Conservation (phyloP, 2,113 vertebrate genomes). For the Neolamprologus falcicula region DNA sequence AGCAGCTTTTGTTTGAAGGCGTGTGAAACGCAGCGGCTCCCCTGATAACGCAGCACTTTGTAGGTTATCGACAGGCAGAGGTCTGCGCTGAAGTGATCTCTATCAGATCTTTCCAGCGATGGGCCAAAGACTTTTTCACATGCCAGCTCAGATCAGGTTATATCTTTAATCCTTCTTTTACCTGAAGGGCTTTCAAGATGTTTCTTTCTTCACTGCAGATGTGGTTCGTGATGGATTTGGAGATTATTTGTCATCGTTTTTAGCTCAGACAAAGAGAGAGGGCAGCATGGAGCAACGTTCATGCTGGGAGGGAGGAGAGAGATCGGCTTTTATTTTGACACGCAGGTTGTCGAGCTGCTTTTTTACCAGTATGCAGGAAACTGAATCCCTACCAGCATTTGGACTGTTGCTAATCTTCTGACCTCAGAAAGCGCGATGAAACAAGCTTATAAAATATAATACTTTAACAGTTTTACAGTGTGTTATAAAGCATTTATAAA, state of each 20-base stretch:
- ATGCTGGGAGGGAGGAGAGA: not conserved
- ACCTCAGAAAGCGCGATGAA: not conserved
- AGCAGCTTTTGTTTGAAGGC: conserved; percentile 24
- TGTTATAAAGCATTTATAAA: not conserved
- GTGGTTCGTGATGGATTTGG: not conserved
- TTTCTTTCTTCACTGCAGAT: not conserved
- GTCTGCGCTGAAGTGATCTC: not conserved
- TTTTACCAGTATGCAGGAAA: not conserved
- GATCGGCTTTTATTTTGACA: not conserved
- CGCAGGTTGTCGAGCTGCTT: not conserved
- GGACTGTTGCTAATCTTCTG: not conserved
- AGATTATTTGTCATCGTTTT: not conserved
- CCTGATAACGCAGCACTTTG: not conserved
- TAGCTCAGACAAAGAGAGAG: not conserved
- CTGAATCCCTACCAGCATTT: not conserved
- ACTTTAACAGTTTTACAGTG: no score
- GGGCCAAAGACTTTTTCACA: not conserved
- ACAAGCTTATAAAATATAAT: not conserved
- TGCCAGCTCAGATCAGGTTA: not conserved
- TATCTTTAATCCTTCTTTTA: not conserved
- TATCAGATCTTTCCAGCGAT: not conserved
- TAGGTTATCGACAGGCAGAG: not conserved
- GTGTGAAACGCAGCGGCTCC: not conserved
- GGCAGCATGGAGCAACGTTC: not conserved
- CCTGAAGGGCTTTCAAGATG: not conserved